Evolutionary conservation across 2,888 invertebrate genomes (phyloP), one percentile per base, ranked within the genome.

Genomic region (Kuschelorhynchus macadamiae): DNA sequence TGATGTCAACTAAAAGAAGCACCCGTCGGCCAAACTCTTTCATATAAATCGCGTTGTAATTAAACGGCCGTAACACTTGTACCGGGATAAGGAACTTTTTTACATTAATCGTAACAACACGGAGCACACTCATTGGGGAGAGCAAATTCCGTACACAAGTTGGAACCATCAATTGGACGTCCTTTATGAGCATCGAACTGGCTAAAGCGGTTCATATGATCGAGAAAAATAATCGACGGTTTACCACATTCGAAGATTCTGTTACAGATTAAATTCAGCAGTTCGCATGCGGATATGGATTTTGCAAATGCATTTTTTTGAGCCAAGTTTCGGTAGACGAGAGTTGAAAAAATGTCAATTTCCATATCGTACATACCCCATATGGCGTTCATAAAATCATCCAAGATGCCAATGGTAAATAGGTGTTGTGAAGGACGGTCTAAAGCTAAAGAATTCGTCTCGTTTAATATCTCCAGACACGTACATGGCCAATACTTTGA

Each of bases 221-320:
- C 46, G 21, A 46, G 44, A 44, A 44, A 44, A 11, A 44, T 17
- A 1, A 44, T 17, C 2, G 44, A 44, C 3, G 44, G 44, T 44
- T 44, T 44, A 17, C 44, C 44, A 1, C 8, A 3, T 44, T 44
- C 44, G 16, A 44, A 11, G 7, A 44, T 44, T 44, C 44, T 16
- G 18, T 44, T 44, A 17, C 44, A 44, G 17, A 44, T 44, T 17
- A 44, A 46, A 46, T 46, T 46, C n/a, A 46, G 12, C 46, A 46
- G 12, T n/a, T 46, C 46, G n/a, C 46, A 21, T 20, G 46, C 46
- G 17, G 46, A n/a, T 2, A 46, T 46, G 25, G 7, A 5, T 25
- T 25, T 25, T 25, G 25, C 25, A 25, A 25, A 25, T 25, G 25
- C 7, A 25, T 25, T 25, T 20, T 8, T 21, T 8, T 21, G 16